Evolutionary conservation across 2,113 vertebrate genomes (phyloP).

Genomic region (Monopterus albus): DNA sequence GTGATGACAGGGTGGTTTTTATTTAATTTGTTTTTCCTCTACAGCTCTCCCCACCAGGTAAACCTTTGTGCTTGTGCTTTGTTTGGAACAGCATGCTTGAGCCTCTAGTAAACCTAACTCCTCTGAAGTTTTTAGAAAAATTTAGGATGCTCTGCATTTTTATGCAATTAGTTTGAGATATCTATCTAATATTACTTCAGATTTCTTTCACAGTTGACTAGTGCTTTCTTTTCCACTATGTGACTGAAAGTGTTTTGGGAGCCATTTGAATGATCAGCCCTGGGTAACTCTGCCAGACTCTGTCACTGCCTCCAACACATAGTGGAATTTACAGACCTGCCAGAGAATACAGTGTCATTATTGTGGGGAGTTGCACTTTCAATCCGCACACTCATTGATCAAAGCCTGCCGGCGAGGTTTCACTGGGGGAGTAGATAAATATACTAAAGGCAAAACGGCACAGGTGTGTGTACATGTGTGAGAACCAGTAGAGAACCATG

Average conservation of each 20-base stretch:
- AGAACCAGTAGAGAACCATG: background rate
- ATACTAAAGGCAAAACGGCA: slow-evolving; percentile 30
- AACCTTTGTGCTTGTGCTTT: slow-evolving; percentile 59
- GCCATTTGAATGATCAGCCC: slow-evolving; percentile 67
- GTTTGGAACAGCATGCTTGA: slow-evolving; percentile 61
- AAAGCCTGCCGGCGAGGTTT: slow-evolving; percentile 45
- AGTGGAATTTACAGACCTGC: slow-evolving; percentile 73
- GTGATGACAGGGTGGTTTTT: slow-evolving; percentile 41
- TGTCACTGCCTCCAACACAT: slow-evolving; percentile 38
- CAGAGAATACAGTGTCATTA: slow-evolving; percentile 46
- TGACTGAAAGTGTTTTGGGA: slow-evolving; percentile 53
- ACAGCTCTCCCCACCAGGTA: slow-evolving; percentile 71
- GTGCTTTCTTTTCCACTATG: slow-evolving; percentile 32
- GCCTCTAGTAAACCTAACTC: background rate
- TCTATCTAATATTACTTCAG: slow-evolving; percentile 40
- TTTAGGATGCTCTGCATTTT: slow-evolving; percentile 39
- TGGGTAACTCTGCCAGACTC: slow-evolving; percentile 54
- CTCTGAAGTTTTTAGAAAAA: slow-evolving; percentile 16
- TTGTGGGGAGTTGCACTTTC: slow-evolving; percentile 50
- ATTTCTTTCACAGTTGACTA: slow-evolving; percentile 37
- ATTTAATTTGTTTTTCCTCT: slow-evolving; percentile 26
- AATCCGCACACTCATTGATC: slow-evolving; percentile 50
- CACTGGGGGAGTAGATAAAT: slow-evolving; percentile 33
- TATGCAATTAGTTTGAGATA: slow-evolving; percentile 28
- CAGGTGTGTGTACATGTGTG: slow-evolving; percentile 11